Evolutionary conservation across 2,888 invertebrate species (phyloP), one percentile per base, ranked within the genome.

Genomic region (Diachrysia chrysitis): DNA sequence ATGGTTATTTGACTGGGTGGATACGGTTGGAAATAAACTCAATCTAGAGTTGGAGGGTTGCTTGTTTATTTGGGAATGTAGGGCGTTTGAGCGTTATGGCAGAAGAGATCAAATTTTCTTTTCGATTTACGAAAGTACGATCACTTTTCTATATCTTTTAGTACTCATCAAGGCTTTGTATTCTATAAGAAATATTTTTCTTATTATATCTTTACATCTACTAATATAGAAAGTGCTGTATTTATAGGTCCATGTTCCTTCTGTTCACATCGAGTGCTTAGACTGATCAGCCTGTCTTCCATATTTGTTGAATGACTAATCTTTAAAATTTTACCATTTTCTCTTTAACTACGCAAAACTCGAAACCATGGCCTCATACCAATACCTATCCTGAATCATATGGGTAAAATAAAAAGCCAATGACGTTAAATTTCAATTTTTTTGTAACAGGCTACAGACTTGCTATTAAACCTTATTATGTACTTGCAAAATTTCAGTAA

Each of bases 1-100:
- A 73, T 76, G 63, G 53, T 66, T 65, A 65, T 57, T 54, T 68
- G 56, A 57, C 62, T 54, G 51, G 25, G 71, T 79, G 59, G 67
- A 73, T 64, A 66, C 66, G 23, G 37, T 55, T 42, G 21, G 17
- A 65, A 64, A 71, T 65, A 69, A 69, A 74, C 60, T 66, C 55
- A 62, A 66, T 76, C 67, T 74, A 35, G 19, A 46, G 14, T 69
- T 70, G 42, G 19, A 46, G 14, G 55, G 51, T 46, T 10, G 12
- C 48, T 63, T 21, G 23, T 42, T 58, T 73, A 60, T 63, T 60
- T 58, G 51, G 61, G 48, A 73, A 61, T 64, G 66, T 32, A 21
- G 12, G 21, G 63, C n/a, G 35, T 21, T 59, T 35, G 51, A 57
- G 60, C 57, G 57, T 54, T 51, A 51, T 51, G 32, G 10, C 17